phyloP scores from a whole-genome alignment of 2,113 vertebrate species.

The Aspidoscelis tigris region DNA sequence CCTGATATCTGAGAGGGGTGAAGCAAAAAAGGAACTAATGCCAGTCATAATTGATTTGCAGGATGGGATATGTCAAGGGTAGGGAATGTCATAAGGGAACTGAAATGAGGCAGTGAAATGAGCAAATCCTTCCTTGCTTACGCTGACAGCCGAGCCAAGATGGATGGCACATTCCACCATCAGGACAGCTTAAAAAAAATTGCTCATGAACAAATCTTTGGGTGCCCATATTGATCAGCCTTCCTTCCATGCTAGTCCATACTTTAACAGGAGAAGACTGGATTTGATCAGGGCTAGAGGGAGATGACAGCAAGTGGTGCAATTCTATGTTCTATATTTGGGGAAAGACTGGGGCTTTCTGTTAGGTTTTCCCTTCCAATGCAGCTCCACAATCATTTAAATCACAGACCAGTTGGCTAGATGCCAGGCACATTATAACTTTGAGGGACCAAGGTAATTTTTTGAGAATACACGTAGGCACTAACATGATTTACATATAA shows the following conservation, averaged over 20 bases:
- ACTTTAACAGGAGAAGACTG: not conserved
- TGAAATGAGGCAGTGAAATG: slow-evolving; percentile 8
- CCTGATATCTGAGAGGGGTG: not conserved
- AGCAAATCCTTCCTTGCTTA: not conserved
- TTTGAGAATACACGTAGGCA: not conserved
- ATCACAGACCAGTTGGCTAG: not conserved
- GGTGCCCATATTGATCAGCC: not conserved
- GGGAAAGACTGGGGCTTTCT: not conserved
- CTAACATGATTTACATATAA: not conserved
- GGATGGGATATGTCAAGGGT: slow-evolving; percentile 29
- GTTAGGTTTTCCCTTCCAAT: not conserved
- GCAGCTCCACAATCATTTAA: not conserved
- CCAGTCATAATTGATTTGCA: slow-evolving; percentile 13
- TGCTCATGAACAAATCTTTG: not conserved
- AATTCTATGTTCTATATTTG: not conserved
- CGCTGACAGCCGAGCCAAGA: slow-evolving; percentile 14
- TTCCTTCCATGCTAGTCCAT: not conserved
- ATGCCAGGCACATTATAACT: not conserved
- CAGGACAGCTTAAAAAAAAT: slow-evolving; percentile 3
- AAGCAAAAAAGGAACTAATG: not conserved
- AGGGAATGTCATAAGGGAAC: slow-evolving; percentile 20
- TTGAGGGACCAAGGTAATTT: not conserved
- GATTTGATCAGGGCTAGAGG: not conserved
- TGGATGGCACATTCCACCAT: not conserved
- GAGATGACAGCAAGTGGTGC: not conserved